Evolutionary conservation across 2,113 vertebrate genomes (phyloP).

Genomic region (Brachionichthys hirsutus): DNA sequence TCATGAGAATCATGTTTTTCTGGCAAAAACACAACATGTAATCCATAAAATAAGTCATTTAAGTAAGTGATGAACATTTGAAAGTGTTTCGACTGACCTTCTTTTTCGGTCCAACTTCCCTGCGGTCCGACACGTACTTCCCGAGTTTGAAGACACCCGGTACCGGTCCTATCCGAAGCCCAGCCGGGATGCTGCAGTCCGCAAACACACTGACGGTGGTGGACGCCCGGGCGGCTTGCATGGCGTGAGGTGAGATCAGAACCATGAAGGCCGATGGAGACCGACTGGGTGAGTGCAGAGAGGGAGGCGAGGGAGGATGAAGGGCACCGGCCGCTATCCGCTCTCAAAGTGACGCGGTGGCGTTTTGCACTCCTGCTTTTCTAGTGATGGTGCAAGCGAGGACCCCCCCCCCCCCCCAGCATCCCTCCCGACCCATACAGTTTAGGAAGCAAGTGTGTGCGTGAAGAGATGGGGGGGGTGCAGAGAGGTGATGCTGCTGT

Average conservation of each 20-base stretch:
- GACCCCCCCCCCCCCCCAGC: constrained; percentile 70
- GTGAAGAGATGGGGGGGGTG: neutral
- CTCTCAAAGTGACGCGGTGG: constrained; percentile 89
- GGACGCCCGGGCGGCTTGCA: constrained; percentile 85
- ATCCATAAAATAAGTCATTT: too few relatives aligned
- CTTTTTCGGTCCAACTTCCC: constrained; percentile 92
- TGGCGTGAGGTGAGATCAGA: constrained; percentile 80
- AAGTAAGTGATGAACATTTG: neutral
- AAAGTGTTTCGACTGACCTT: constrained; percentile 79
- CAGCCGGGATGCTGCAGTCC: constrained; percentile 93
- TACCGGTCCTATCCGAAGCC: constrained; percentile 91
- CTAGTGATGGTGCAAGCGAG: constrained; percentile 82
- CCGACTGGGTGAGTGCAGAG: constrained; percentile 43
- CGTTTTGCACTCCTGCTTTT: constrained; percentile 88
- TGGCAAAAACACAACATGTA: too few relatives aligned
- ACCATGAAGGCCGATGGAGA: constrained; percentile 78
- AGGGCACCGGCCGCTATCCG: constrained; percentile 88
- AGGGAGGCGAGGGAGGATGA: constrained; percentile 69
- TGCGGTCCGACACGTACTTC: constrained; percentile 95
- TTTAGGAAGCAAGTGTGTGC: constrained; percentile 43
- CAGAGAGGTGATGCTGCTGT: constrained; percentile 51
- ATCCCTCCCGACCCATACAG: constrained; percentile 18
- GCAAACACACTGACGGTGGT: constrained; percentile 86
- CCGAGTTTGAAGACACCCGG: constrained; percentile 94
- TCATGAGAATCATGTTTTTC: too few relatives aligned